Conservation (phyloP, 2,113 vertebrate species). For the Candoia aspera region DNA sequence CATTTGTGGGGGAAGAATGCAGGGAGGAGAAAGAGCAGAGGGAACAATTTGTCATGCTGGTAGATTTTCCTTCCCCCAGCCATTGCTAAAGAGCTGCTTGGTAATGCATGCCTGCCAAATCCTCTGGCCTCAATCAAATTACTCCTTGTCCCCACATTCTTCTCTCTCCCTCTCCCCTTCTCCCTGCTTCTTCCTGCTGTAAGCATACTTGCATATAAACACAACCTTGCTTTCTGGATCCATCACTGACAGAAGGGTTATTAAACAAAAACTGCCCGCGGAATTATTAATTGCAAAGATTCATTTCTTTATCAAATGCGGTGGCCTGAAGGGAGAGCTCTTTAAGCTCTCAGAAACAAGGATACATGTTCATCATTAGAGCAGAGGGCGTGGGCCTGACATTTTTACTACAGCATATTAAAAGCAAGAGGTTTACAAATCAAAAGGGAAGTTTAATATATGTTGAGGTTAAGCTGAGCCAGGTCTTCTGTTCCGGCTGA, state of each 20-base stretch:
- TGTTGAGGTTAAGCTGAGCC: conserved; percentile 34
- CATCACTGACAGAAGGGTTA: conserved; percentile 80
- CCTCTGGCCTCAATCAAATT: conserved; percentile 69
- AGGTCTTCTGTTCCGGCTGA: neutral
- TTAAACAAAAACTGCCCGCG: conserved; percentile 79
- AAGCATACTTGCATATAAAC: conserved; percentile 47
- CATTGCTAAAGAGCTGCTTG: conserved; percentile 72
- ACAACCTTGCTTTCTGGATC: conserved; percentile 71
- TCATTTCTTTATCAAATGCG: conserved; percentile 82
- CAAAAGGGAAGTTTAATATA: conserved; percentile 52
- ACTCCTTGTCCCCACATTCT: conserved; percentile 27
- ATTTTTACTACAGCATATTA: conserved; percentile 70
- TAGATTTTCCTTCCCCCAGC: conserved; percentile 22
- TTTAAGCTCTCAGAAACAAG: conserved; percentile 67
- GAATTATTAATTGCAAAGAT: conserved; percentile 80
- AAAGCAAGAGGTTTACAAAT: conserved; percentile 53
- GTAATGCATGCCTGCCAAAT: conserved; percentile 66
- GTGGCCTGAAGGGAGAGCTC: conserved; percentile 73
- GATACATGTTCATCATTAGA: conserved; percentile 67
- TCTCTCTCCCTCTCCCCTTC: neutral
- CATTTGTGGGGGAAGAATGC: conserved; percentile 46
- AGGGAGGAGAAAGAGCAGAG: conserved; percentile 40
- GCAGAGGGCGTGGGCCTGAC: conserved; percentile 42
- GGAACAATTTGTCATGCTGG: conserved; percentile 68
- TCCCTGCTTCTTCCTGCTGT: conserved; percentile 17